A percentile compares a stretch with the other conserved stretches of the same genome.
These are phyloP conservation scores for Tenebrosternarchus preto DNA, from an alignment of 2,113 vertebrate species.

Conservation along the genomic window DNA sequence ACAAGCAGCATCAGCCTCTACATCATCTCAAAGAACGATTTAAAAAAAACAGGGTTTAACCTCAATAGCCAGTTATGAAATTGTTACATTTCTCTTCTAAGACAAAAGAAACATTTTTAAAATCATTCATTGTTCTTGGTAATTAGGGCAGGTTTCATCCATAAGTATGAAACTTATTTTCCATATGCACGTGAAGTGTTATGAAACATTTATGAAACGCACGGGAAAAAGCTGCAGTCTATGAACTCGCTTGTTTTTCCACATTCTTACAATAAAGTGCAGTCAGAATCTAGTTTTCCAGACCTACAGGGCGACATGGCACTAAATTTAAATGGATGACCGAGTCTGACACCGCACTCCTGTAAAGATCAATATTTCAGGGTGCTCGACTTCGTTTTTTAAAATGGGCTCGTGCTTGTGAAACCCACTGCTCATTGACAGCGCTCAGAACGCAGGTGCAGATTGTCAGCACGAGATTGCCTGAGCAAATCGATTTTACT, in stretches of 20 bases:
- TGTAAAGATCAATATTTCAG: not conserved
- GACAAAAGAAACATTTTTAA: too few species aligned
- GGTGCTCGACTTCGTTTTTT: not conserved
- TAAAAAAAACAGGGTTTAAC: not conserved
- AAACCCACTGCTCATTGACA: constrained; percentile 17
- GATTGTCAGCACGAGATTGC: constrained; percentile 31
- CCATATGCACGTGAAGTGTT: not conserved
- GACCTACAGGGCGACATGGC: constrained; percentile 11
- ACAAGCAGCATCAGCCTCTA: not conserved
- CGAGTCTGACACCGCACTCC: constrained; percentile 19
- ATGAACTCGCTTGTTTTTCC: constrained; percentile 11
- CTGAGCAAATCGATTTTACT: constrained; percentile 39
- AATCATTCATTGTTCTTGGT: not conserved
- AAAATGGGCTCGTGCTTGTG: constrained; percentile 11
- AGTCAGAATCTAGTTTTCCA: constrained; percentile 3
- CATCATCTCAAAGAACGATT: not conserved
- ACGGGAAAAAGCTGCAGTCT: not conserved
- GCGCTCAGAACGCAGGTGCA: constrained; percentile 32
- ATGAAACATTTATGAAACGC: not conserved
- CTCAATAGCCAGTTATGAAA: too few species aligned
- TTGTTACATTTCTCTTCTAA: not conserved
- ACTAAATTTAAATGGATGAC: constrained; percentile 31
- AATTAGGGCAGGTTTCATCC: not conserved
- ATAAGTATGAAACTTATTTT: not conserved
- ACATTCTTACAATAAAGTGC: not conserved